These are phyloP conservation scores for Anorthoa munda DNA, from an alignment of 2,888 invertebrate species.

Conservation along the genomic window DNA sequence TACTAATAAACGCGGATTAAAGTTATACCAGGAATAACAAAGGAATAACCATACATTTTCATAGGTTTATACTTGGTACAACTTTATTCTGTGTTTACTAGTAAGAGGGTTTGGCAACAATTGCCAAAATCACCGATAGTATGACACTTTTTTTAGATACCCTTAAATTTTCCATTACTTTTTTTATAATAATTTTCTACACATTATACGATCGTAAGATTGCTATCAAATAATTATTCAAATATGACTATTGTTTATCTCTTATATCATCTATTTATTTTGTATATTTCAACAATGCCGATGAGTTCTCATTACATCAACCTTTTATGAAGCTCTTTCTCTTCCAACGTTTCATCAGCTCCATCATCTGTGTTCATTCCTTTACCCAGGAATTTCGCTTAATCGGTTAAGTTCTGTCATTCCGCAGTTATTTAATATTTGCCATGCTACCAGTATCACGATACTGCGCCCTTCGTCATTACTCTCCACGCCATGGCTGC, in stretches of 20 bases:
- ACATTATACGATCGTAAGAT: neutral
- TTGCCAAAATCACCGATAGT: too few relatives aligned
- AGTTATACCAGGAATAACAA: too few relatives aligned
- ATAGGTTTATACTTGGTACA: too few relatives aligned
- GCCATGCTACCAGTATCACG: slow-evolving; percentile 25
- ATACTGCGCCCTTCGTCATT: slow-evolving; percentile 40
- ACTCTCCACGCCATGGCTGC: slow-evolving; percentile 49
- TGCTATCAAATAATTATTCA: neutral
- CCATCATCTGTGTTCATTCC: slow-evolving; percentile 7
- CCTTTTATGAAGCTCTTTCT: neutral
- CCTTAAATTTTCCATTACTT: neutral
- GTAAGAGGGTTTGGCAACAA: too few relatives aligned
- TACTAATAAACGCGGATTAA: too few relatives aligned
- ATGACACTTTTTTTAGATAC: too few relatives aligned
- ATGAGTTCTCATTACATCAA: neutral
- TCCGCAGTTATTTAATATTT: slow-evolving; percentile 35
- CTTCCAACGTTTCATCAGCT: neutral
- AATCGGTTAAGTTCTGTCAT: slow-evolving; percentile 34
- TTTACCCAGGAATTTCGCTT: slow-evolving; percentile 26
- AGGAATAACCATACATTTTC: too few relatives aligned
- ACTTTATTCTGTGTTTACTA: too few relatives aligned
- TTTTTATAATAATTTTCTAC: neutral
- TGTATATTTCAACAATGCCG: too few relatives aligned
- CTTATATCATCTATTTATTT: neutral
- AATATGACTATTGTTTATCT: neutral